phyloP scores from a whole-genome alignment of 2,113 vertebrate genomes.

The Chionomys nivalis region DNA sequence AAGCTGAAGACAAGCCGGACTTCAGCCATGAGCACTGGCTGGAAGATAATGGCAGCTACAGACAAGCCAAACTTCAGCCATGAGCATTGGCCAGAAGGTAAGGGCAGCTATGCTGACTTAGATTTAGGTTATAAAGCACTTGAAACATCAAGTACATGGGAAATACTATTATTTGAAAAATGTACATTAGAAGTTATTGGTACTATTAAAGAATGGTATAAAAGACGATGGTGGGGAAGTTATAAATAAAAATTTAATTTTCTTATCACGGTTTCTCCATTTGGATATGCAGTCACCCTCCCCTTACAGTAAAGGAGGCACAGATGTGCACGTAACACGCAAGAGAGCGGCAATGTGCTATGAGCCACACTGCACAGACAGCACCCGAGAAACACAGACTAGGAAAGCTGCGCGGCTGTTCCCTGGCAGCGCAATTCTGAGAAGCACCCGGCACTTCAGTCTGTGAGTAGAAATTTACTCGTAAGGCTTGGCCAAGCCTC shows the following conservation, averaged over 20 bases:
- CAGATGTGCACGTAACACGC: not conserved
- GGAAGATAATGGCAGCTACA: not conserved
- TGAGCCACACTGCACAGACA: not conserved
- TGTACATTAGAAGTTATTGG: not conserved
- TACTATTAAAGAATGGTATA: not conserved
- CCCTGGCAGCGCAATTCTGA: not conserved
- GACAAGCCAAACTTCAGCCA: not conserved
- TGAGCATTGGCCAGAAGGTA: not conserved
- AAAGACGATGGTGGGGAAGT: not conserved
- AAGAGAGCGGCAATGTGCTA: not conserved
- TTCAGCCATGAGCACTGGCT: not conserved
- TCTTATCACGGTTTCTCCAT: constrained; percentile 3
- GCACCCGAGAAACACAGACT: not conserved
- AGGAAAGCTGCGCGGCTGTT: not conserved
- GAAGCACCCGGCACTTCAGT: not conserved
- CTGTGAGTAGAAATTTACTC: constrained; percentile 55
- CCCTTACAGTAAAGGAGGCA: not conserved
- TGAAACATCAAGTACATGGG: not conserved
- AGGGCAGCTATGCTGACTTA: not conserved
- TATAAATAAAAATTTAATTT: constrained; percentile 24
- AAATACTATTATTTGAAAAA: constrained; percentile 11
- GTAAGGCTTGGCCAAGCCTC: constrained; percentile 7
- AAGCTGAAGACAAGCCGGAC: not conserved
- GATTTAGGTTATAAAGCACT: not conserved
- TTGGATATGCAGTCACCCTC: not conserved